Base-by-base conservation (phyloP, 2,113 vertebrate species). In the Mus spicilegus region DNA sequence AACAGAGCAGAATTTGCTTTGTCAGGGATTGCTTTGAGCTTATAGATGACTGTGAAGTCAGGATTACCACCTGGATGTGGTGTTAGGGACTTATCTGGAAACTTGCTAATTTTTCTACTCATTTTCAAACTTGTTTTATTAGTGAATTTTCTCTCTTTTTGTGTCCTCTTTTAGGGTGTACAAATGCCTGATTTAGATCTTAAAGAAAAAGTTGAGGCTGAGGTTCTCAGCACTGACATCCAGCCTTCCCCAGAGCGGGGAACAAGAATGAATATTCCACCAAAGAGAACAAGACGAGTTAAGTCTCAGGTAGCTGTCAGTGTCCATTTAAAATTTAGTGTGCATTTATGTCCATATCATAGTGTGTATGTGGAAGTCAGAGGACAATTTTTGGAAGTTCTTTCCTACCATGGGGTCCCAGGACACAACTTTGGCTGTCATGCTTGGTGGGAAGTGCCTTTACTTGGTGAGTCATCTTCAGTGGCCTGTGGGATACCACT, bases 271-370 rank as follows among this genome's bases (percentile, higher is more conserved):
- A 99, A 98, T 0, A 97, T 98, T 75, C 94, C 98, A 82, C 98
- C 98, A 89, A 99, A 99, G 98, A 98, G 98, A 98, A 98, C 99
- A 93, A 98, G 98, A 95, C 98, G 99, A 0, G 96, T 99, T 94
- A 99, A 99, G 92, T 99, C 98, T 85, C 98, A 99, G 99, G 99
- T 99, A 87, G 12, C 14, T 87, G 98, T 86, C 69, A 30, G 33
- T 88, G 76, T 95, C 30, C 20, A 22, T 95, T 87, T 30, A 42
- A 28, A 39, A 9, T 28, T 28, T 39, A 51, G 30, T n/a, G 42
- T 63, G 56, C 8, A 3, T 84, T 7, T 84, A 13, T 28, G 51
- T 46, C 7, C 63, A 49, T 49, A 28, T 22, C 56, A 82, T 39
- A 24, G 30, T 69, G 49, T 69, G 16, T 49, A 51, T 67, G 17